A percentile compares a stretch with the other conserved stretches of the same genome.
phyloP scores from a whole-genome alignment of 2,888 invertebrate species.

The Apotomis turbidana region DNA sequence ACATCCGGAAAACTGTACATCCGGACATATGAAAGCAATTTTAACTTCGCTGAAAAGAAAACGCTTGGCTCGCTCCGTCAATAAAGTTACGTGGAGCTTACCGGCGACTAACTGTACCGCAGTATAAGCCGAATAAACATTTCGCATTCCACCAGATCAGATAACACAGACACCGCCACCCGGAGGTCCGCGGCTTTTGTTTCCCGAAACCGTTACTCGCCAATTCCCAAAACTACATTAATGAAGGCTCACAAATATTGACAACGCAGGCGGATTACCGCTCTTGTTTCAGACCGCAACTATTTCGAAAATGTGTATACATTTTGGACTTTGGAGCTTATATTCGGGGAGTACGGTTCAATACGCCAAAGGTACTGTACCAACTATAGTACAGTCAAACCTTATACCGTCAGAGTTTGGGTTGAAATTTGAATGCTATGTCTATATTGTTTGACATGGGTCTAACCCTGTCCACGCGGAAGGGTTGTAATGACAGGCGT shows the following conservation, averaged over 20 bases:
- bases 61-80: too few relatives aligned
- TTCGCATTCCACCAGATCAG: background rate
- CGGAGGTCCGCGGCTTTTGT: conserved; percentile 24
- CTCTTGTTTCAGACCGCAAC: conserved; percentile 39
- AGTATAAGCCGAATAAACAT: too few relatives aligned
- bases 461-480: conserved; percentile 52
- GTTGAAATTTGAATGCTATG: conserved; percentile 9
- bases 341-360: conserved; percentile 33
- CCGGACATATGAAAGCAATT: too few relatives aligned
- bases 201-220: conserved; percentile 27
- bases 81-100: too few relatives aligned
- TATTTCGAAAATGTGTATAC: too few relatives aligned
- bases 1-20: too few relatives aligned
- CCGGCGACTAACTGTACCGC: too few relatives aligned
- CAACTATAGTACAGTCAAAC: conserved; percentile 16
- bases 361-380: conserved; percentile 26
- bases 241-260: conserved; percentile 35
- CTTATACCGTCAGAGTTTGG: conserved; percentile 8
- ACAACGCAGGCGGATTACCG: conserved; percentile 29
- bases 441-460: background rate
- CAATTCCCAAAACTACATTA: conserved; percentile 31
- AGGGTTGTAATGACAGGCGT: conserved; percentile 48
- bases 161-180: background rate
- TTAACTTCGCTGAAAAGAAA: too few relatives aligned
- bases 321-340: too few relatives aligned